Percentiles rank a stretch among this genome's conserved stretches.
phyloP scores from a whole-genome alignment of 2,797 vertebrate species.

The Momotus momota region DNA sequence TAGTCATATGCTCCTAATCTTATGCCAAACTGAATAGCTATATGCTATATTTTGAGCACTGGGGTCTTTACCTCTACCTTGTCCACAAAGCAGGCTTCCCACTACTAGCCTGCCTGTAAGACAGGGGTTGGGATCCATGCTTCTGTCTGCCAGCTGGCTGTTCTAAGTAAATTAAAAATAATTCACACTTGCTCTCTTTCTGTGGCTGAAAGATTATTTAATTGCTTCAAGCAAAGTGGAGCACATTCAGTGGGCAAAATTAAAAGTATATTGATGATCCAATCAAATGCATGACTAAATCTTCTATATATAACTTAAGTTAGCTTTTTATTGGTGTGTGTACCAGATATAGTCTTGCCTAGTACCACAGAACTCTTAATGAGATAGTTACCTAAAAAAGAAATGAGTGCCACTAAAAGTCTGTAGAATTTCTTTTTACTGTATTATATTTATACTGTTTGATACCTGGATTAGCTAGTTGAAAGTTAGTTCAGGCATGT shows the following conservation, averaged over 20 bases:
- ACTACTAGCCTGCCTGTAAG: background rate
- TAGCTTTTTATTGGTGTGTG: background rate
- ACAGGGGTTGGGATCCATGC: background rate
- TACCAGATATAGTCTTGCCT: background rate
- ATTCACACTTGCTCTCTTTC: background rate
- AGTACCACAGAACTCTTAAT: background rate
- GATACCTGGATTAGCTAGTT: background rate
- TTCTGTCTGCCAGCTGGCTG: background rate
- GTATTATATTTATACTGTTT: background rate
- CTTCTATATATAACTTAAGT: background rate
- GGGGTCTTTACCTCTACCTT: background rate
- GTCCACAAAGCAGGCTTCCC: background rate
- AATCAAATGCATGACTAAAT: background rate
- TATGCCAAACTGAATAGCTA: background rate
- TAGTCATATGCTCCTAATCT: background rate
- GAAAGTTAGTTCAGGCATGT: background rate
- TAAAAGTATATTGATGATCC: background rate
- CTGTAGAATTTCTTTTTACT: background rate
- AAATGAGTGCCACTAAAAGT: background rate
- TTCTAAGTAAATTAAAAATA: background rate
- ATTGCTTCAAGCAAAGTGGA: background rate
- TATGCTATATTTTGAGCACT: background rate
- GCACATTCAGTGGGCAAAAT: background rate
- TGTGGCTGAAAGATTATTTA: background rate
- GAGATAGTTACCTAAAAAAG: background rate